Conservation (phyloP, 2,888 invertebrate genomes). For the Hesperia comma region DNA sequence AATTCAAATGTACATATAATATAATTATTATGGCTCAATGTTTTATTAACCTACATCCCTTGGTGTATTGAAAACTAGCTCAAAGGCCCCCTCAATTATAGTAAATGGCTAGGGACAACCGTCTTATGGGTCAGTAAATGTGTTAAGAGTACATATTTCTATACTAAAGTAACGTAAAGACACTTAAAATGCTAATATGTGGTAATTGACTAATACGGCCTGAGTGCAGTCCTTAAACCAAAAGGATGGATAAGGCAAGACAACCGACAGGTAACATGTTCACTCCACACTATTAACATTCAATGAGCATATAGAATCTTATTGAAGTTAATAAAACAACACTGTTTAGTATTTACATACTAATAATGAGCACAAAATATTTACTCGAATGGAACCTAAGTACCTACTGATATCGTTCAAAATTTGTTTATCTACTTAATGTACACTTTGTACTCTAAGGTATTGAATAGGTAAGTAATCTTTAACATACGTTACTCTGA, state of each 20-base stretch:
- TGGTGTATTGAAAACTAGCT: no score
- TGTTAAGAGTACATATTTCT: not conserved
- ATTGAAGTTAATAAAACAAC: slow-evolving; percentile 32
- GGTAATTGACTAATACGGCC: slow-evolving; percentile 33
- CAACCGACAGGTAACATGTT: slow-evolving; percentile 18
- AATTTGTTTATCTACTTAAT: no score
- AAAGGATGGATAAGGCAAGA: slow-evolving; percentile 30
- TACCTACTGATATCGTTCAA: no score
- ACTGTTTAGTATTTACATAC: not conserved
- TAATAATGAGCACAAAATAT: no score
- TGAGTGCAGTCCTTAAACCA: slow-evolving; percentile 17
- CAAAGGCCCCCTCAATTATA: no score
- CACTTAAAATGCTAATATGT: slow-evolving; percentile 30
- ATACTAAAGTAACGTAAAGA: slow-evolving; percentile 1
- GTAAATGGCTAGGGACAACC: not conserved
- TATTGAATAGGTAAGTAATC: no score
- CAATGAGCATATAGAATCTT: slow-evolving; percentile 32
- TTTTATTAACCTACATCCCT: no score
- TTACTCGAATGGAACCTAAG: no score
- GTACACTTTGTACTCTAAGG: no score
- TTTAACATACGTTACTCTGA: no score
- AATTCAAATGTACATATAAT: no score
- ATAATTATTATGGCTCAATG: no score
- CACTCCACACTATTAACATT: slow-evolving; percentile 23
- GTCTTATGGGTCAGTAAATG: not conserved